Conservation (phyloP, 2,113 vertebrate species). For the Monopterus albus region DNA sequence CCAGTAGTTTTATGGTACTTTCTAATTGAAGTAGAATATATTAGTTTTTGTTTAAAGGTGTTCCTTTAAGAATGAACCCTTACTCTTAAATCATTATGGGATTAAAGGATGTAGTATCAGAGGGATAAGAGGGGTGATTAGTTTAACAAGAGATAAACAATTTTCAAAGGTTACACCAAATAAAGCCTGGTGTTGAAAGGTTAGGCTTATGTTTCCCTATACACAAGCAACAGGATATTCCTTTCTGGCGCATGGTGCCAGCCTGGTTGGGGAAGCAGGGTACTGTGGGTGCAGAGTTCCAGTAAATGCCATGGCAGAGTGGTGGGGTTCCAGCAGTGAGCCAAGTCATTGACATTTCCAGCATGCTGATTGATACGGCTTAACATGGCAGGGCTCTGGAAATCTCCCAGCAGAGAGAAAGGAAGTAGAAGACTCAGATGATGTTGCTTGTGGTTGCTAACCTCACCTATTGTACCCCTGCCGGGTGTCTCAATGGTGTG, state of each 20-base stretch:
- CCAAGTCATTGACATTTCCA: slow-evolving; percentile 79
- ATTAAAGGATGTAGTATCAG: background rate
- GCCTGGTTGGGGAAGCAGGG: slow-evolving; percentile 26
- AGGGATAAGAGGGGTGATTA: background rate
- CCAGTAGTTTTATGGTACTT: slow-evolving; percentile 2
- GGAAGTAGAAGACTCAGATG: slow-evolving; percentile 72
- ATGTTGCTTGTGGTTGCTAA: slow-evolving; percentile 70
- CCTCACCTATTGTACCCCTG: slow-evolving; percentile 57
- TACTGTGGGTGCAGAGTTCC: slow-evolving; percentile 31
- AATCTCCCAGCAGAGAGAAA: slow-evolving; percentile 72
- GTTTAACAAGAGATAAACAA: background rate
- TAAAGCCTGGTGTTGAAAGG: slow-evolving; percentile 1
- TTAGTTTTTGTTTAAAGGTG: no score
- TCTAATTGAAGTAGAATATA: background rate
- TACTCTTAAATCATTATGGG: background rate
- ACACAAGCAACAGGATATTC: slow-evolving; percentile 9
- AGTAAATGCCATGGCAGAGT: slow-evolving; percentile 43
- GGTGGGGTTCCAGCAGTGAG: slow-evolving; percentile 49
- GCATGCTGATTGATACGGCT: slow-evolving; percentile 71
- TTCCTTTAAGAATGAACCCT: background rate
- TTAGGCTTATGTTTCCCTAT: background rate
- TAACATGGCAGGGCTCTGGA: slow-evolving; percentile 76
- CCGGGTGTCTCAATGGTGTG: slow-evolving; percentile 41
- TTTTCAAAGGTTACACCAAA: background rate
- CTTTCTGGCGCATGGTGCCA: slow-evolving; percentile 9